Evolutionary conservation across 2,113 vertebrate genomes (phyloP), one percentile per base, ranked within the genome.

Genomic region (Girardinichthys multiradiatus): DNA sequence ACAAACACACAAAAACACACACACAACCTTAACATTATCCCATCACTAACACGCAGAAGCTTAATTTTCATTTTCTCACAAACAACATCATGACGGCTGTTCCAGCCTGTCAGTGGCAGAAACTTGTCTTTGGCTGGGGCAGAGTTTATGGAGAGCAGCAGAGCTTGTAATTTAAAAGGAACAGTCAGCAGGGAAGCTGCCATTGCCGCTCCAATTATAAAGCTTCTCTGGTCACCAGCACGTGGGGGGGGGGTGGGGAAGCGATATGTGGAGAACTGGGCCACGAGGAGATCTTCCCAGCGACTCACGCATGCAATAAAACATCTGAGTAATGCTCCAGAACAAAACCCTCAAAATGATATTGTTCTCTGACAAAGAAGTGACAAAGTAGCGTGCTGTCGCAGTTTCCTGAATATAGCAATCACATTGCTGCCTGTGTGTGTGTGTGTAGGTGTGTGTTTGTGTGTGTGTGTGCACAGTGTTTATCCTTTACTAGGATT

Each of bases 151-250:
- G 84, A 93, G 94, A 93, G 94, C 94, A 95, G 91, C 82, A 90
- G 85, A 92, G 92, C 93, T 94, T 95, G 92, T 94, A 91, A 94
- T 93, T 89, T 90, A 93, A 93, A 93, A 91, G 85, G 92, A 88
- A 81, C 79, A 85, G 86, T 87, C 86, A 79, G 85, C 85, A 83
- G 75, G 90, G 92, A 94, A 94, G 92, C 94, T 95, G 94, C 94
- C 94, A 95, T 93, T 72, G 69, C 88, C 88, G 90, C 91, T 91
- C 94, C 94, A 95, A 95, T 96, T 96, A 95, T 94, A 95, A 95
- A 95, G 91, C 89, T 93, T 92, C 93, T 90, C 80, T 81, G 88
- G 86, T 91, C 91, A 90, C 89, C 71, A 88, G 89, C 63, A 70
- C 78, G 70, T 80, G 65, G 68, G 68, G 74, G 64, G 11, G 33